Conservation (phyloP, 2,888 invertebrate genomes). For the Iselma pallidipennis region DNA sequence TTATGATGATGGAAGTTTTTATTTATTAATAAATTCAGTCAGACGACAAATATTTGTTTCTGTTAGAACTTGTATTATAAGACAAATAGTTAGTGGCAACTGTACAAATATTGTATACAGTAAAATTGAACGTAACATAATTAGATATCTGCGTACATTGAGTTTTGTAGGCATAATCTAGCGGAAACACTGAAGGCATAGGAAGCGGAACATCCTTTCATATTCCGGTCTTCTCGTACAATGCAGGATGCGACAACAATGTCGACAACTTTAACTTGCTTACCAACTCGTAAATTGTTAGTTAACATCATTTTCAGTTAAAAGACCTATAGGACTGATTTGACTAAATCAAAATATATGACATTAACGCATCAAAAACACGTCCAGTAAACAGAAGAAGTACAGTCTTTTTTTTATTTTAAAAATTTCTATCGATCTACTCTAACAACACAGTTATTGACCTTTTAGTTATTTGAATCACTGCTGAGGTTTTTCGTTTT, state of each 20-base stretch:
- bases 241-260: conserved; percentile 36
- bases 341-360: conserved; percentile 26
- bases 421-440: too few relatives aligned
- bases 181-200: conserved; percentile 39
- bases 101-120: conserved; percentile 22
- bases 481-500: neutral
- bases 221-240: conserved; percentile 39
- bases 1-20: neutral
- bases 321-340: conserved; percentile 24
- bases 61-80: conserved; percentile 12
- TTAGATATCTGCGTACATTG: conserved; percentile 36
- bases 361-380: conserved; percentile 26
- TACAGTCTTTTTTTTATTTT: too few relatives aligned
- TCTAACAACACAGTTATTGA: too few relatives aligned
- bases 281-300: conserved; percentile 36
- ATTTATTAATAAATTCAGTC: conserved; percentile 23
- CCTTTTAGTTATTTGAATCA: neutral
- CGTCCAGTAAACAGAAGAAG: neutral
- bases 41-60: conserved; percentile 14
- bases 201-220: conserved; percentile 42
- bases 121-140: conserved; percentile 33
- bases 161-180: conserved; percentile 40
- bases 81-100: conserved; percentile 20
- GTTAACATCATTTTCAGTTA: conserved; percentile 31
- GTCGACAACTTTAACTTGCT: conserved; percentile 34